These are phyloP conservation scores for Nematolebias whitei DNA, from an alignment of 2,113 vertebrate species.

Conservation along the genomic window DNA sequence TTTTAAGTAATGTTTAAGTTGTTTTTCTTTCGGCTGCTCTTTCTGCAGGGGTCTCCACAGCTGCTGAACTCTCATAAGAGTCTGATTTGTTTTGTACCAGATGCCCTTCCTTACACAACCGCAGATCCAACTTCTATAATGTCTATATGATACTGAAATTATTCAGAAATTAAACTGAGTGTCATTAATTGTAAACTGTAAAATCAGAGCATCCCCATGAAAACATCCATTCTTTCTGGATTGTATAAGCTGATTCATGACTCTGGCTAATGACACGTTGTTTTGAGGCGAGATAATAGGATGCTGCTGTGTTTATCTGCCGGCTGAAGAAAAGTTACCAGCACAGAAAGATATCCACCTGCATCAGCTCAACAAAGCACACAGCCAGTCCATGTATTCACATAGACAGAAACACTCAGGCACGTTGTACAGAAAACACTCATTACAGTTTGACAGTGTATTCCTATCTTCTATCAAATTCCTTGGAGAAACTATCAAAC, in stretches of 20 bases:
- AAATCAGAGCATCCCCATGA: not conserved
- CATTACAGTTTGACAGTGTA: no score
- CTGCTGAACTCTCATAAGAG: no score
- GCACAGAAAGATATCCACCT: not conserved
- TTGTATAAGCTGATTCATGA: slow-evolving; percentile 10
- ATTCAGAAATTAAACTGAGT: not conserved
- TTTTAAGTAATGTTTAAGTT: no score
- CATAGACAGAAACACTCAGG: not conserved
- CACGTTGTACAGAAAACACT: not conserved
- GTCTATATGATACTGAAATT: not conserved
- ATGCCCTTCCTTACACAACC: no score
- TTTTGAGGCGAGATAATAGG: slow-evolving; percentile 13
- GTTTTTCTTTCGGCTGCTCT: no score
- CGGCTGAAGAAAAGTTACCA: slow-evolving; percentile 8
- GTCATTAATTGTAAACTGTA: not conserved
- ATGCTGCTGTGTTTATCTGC: slow-evolving; percentile 12
- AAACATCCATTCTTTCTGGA: not conserved
- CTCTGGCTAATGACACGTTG: not conserved
- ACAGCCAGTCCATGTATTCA: not conserved
- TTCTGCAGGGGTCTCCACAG: no score
- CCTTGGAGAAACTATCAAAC: no score
- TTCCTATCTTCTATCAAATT: no score
- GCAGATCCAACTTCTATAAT: no score
- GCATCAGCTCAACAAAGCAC: slow-evolving; percentile 5
- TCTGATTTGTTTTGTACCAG: no score